Conservation (phyloP, 2,113 vertebrate species). For the Ptyas mucosa region DNA sequence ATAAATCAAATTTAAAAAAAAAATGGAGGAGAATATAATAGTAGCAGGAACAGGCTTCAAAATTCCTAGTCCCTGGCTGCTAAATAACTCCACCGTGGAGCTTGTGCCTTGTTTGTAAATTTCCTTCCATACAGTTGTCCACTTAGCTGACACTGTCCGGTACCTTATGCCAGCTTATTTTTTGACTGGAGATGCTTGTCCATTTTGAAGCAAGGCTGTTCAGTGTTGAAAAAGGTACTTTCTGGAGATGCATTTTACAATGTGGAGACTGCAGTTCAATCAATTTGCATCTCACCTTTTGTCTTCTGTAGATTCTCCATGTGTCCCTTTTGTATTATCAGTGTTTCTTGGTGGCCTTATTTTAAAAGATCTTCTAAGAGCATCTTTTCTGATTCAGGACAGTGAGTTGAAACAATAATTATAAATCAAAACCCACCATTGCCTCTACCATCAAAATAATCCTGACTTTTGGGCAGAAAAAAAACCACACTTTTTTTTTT, state of each 20-base stretch:
- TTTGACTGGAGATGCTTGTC: not conserved
- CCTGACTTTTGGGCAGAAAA: not conserved
- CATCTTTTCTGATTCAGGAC: not conserved
- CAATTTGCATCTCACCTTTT: not conserved
- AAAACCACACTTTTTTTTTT: too few species aligned
- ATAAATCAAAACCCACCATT: not conserved
- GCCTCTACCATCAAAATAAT: not conserved
- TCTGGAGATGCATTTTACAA: not conserved
- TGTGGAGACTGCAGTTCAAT: not conserved
- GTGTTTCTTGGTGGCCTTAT: not conserved
- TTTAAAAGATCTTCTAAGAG: not conserved
- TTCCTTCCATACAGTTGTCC: not conserved
- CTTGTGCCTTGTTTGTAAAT: not conserved
- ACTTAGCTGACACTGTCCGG: not conserved
- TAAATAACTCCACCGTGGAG: not conserved
- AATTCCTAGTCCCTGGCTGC: not conserved
- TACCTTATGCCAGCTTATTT: not conserved
- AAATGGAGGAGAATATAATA: not conserved
- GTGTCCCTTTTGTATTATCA: not conserved
- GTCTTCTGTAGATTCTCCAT: not conserved
- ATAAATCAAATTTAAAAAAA: too few species aligned
- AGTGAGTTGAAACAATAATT: not conserved
- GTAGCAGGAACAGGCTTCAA: not conserved
- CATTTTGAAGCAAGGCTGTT: not conserved
- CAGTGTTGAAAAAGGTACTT: not conserved